phyloP scores from a whole-genome alignment of 2,113 vertebrate genomes.

The Actinemys pallida region DNA sequence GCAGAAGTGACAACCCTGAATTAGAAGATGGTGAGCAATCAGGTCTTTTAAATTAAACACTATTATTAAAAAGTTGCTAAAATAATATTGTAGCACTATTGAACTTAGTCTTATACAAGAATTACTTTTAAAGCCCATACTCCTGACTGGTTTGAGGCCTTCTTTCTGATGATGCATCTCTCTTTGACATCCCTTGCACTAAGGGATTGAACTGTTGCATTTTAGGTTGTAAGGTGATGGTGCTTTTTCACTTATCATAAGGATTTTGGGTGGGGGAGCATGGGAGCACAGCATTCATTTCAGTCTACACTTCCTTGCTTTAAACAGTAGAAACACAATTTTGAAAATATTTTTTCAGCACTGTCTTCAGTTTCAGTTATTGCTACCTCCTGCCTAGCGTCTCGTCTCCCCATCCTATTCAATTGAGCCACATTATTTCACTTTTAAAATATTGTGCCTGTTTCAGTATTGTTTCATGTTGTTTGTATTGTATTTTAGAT shows the following conservation, averaged over 20 bases:
- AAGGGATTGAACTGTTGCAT: background rate
- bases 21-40: background rate
- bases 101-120: background rate
- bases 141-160: background rate
- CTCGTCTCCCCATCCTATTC: background rate
- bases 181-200: background rate
- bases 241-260: slow-evolving; percentile 27
- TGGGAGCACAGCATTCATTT: background rate
- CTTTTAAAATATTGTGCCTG: background rate
- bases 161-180: background rate
- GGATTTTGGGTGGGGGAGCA: background rate
- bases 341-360: background rate
- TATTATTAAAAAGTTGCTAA: background rate
- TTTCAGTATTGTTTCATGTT: background rate
- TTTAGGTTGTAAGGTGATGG: slow-evolving; percentile 18
- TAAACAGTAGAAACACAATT: background rate
- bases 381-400: background rate
- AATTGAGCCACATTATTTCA: background rate
- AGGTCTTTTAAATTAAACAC: background rate
- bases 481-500: background rate
- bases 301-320: background rate
- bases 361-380: background rate
- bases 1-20: background rate
- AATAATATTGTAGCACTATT: background rate
- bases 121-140: background rate